Evolutionary conservation across 2,797 vertebrate species (phyloP).

Genomic region (Graptemys geographica): DNA sequence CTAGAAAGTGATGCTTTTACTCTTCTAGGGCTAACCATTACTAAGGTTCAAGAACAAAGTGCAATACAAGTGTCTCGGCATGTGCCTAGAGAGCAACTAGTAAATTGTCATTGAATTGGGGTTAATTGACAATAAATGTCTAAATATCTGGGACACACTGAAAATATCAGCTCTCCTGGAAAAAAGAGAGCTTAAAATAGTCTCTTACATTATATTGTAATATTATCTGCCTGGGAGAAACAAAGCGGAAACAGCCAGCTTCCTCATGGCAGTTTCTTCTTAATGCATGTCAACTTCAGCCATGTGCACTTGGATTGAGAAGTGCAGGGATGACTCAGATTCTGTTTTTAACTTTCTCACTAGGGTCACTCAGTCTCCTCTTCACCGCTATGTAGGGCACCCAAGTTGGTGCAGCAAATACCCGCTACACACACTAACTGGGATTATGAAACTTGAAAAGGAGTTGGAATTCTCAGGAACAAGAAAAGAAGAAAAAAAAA

Average conservation of each 20-base stretch:
- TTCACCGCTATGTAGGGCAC: not conserved
- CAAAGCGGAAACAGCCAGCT: not conserved
- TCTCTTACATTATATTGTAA: not conserved
- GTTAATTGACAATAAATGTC: not conserved
- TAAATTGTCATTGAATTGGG: not conserved
- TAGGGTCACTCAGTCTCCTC: not conserved
- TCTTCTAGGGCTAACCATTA: not conserved
- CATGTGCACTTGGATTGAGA: not conserved
- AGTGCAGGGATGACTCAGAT: not conserved
- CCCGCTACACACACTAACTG: not conserved
- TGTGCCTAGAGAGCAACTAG: not conserved
- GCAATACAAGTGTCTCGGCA: not conserved
- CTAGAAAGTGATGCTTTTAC: not conserved
- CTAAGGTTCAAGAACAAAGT: not conserved
- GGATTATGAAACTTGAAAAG: not conserved
- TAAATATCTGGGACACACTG: not conserved
- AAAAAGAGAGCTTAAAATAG: not conserved
- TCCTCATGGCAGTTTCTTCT: not conserved
- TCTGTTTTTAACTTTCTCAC: not conserved
- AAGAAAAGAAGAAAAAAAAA: not conserved
- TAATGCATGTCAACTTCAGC: not conserved
- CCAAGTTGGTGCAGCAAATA: not conserved
- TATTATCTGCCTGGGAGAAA: conserved; percentile 26
- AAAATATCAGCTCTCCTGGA: not conserved
- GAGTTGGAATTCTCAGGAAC: not conserved